Percentiles rank a stretch among this genome's conserved stretches.
These are phyloP conservation scores for Ornithoptera priamus DNA, from an alignment of 2,888 invertebrate species.

Conservation along the genomic window DNA sequence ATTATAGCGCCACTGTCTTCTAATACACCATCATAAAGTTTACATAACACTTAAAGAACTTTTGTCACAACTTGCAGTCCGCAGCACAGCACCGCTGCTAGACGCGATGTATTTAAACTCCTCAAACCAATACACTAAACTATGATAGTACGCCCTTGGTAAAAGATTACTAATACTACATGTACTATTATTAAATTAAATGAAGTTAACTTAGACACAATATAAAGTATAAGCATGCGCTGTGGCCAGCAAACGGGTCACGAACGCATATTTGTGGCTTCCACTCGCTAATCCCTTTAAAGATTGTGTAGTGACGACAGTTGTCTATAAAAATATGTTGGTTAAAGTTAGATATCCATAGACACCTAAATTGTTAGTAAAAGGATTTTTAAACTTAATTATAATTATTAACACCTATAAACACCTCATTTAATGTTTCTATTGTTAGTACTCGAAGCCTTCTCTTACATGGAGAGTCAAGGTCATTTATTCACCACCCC, in stretches of 20 bases:
- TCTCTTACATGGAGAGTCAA: no score
- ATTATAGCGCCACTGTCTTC: conserved; percentile 42
- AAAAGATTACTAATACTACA: conserved; percentile 74
- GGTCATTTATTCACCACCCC: no score
- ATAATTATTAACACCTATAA: no score
- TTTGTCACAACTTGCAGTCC: conserved; percentile 52
- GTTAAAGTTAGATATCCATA: conserved; percentile 6
- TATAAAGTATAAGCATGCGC: conserved; percentile 70
- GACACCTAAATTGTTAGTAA: not conserved
- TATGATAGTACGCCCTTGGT: conserved; percentile 73
- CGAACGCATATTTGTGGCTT: conserved; percentile 75
- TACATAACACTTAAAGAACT: conserved; percentile 65
- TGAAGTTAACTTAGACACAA: conserved; percentile 69
- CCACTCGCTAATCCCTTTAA: conserved; percentile 74
- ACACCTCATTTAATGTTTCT: no score
- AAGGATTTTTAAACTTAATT: no score
- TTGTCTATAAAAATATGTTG: conserved; percentile 31
- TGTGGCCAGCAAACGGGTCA: conserved; percentile 70
- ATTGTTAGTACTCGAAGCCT: no score
- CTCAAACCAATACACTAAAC: conserved; percentile 58
- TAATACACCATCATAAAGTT: conserved; percentile 65
- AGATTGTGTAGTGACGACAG: conserved; percentile 46
- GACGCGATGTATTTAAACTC: conserved; percentile 54
- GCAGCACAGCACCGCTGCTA: conserved; percentile 41
- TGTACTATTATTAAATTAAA: conserved; percentile 78